These are phyloP conservation scores for Peribatodes rhomboidaria DNA, from an alignment of 2,888 invertebrate genomes.

Conservation along the genomic window DNA sequence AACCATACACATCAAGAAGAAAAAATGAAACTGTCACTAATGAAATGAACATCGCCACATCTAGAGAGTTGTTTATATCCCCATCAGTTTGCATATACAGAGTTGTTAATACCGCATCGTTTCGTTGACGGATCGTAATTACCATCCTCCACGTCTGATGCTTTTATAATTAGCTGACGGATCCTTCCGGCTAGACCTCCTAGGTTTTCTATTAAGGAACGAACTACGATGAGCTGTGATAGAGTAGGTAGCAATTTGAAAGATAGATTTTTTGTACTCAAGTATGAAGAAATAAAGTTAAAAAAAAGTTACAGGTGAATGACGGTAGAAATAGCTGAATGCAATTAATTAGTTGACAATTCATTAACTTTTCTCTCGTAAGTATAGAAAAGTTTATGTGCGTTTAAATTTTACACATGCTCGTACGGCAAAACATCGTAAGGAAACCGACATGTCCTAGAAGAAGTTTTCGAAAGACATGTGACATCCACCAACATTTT, in stretches of 20 bases:
- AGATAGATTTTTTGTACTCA: no score
- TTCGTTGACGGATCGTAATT: slow-evolving; percentile 37
- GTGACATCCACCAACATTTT: no score
- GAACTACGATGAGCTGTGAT: neutral
- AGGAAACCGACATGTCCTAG: no score
- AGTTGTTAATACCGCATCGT: slow-evolving; percentile 35
- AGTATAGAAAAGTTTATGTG: no score
- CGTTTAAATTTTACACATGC: no score
- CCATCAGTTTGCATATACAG: slow-evolving; percentile 10
- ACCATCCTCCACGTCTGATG: slow-evolving; percentile 33
- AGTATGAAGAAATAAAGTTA: neutral
- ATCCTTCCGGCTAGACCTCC: slow-evolving; percentile 33
- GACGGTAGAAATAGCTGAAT: no score
- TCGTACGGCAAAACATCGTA: no score
- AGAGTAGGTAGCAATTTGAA: neutral
- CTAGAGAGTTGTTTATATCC: slow-evolving; percentile 3
- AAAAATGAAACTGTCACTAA: neutral
- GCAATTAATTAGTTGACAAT: no score
- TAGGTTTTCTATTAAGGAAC: slow-evolving; percentile 28
- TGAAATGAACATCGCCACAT: neutral
- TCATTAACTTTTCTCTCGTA: no score
- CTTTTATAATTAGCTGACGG: slow-evolving; percentile 32
- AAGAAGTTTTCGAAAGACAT: no score
- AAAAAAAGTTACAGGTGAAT: no score
- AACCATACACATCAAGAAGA: neutral